Evolutionary conservation across 2,113 vertebrate species (phyloP).

Genomic region (Pedionomus torquatus): DNA sequence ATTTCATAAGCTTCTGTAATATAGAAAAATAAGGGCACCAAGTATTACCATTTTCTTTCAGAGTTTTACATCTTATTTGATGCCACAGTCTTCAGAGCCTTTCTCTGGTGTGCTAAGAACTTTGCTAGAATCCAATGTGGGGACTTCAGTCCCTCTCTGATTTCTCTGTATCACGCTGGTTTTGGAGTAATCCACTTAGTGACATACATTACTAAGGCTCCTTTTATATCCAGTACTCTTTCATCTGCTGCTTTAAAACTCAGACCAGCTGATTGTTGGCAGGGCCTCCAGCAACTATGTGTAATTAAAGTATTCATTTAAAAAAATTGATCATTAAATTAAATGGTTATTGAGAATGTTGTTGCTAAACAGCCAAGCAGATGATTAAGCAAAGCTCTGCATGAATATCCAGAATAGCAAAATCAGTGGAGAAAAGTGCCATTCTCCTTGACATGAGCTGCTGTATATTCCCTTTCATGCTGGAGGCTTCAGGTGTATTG

Average conservation of each 20-base stretch:
- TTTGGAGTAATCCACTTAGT: background rate
- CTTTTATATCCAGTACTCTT: background rate
- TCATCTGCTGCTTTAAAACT: background rate
- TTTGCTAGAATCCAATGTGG: background rate
- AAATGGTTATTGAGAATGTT: background rate
- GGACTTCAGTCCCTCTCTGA: background rate
- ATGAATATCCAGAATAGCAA: background rate
- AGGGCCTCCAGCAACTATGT: background rate
- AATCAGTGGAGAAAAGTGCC: background rate
- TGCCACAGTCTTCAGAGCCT: background rate
- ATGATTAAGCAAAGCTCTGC: background rate
- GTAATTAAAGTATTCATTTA: slow-evolving; percentile 1
- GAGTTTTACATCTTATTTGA: background rate
- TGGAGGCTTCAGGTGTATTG: background rate
- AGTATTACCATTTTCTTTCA: background rate
- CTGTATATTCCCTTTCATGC: background rate
- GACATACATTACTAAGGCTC: background rate
- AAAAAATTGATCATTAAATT: background rate
- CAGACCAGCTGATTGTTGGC: background rate
- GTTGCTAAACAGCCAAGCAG: background rate
- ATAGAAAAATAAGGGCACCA: background rate
- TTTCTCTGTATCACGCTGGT: background rate
- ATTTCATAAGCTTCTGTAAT: background rate
- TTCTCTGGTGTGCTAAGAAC: background rate
- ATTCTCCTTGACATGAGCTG: background rate